A percentile compares a stretch with the other conserved stretches of the same genome.
Evolutionary conservation across 35 echinoderm and acorn worm species (phyloP).

Genomic region (Holothuria glaberrima): DNA sequence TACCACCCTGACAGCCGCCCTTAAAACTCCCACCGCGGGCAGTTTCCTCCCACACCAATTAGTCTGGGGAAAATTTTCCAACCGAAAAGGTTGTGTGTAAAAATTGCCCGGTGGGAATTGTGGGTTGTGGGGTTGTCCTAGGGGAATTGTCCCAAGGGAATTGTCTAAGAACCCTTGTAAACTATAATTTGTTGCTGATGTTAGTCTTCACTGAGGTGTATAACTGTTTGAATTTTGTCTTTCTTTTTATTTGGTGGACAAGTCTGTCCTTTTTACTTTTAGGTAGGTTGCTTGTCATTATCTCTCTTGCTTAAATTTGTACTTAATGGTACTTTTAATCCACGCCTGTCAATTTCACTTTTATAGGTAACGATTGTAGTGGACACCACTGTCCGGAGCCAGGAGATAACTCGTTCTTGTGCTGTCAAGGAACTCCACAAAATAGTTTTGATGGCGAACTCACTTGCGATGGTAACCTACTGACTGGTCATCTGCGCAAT

Average conservation of each 20-base stretch:
- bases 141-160: too few species aligned
- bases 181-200: neutral
- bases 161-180: neutral
- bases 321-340: too few species aligned
- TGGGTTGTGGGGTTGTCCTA: too few species aligned
- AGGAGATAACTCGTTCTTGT: neutral
- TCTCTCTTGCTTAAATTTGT: neutral
- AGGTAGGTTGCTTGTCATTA: neutral
- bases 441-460: neutral
- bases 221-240: too few species aligned
- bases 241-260: neutral
- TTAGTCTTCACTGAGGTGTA: neutral
- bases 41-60: too few species aligned
- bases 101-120: too few species aligned
- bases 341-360: neutral
- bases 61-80: too few species aligned
- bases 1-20: too few species aligned
- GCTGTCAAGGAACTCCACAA: neutral
- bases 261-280: neutral
- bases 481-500: neutral
- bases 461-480: neutral
- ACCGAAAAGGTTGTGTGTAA: too few species aligned
- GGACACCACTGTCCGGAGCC: neutral
- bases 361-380: conserved; percentile 25
- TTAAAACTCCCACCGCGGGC: too few species aligned